phyloP scores from a whole-genome alignment of 2,113 vertebrate genomes.

The Hydropotes inermis region DNA sequence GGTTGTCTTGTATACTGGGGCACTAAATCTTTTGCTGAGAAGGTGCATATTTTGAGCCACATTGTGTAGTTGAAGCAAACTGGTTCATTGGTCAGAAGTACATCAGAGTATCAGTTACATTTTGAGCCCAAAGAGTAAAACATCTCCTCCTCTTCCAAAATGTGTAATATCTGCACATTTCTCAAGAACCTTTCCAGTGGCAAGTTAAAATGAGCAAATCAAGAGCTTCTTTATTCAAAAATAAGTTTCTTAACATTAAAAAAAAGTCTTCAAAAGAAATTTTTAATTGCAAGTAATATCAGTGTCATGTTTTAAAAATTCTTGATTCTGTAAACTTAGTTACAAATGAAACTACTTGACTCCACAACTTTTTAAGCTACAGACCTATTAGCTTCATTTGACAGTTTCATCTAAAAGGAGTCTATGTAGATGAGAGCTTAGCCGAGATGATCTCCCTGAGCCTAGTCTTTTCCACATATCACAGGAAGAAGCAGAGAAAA shows the following conservation, averaged over 20 bases:
- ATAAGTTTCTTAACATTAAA: background rate
- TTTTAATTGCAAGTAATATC: background rate
- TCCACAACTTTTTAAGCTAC: background rate
- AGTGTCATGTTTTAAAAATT: background rate
- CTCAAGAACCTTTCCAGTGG: background rate
- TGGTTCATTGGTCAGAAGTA: background rate
- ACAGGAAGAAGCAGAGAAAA: background rate
- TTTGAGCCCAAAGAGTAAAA: background rate
- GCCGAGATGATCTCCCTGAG: background rate
- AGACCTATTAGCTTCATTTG: background rate
- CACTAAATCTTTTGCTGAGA: background rate
- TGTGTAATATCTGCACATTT: background rate
- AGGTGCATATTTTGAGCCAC: background rate
- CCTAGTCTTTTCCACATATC: background rate
- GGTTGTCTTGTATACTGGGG: background rate
- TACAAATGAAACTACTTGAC: background rate
- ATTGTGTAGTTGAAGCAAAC: background rate
- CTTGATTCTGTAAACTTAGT: background rate
- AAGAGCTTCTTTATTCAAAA: background rate
- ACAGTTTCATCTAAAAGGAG: background rate
- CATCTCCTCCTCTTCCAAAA: background rate
- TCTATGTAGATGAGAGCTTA: background rate
- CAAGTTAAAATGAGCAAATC: background rate
- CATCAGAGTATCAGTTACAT: background rate
- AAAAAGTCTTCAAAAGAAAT: background rate